Percentiles rank a stretch among this genome's conserved stretches.
These are phyloP conservation scores for Polylopha cassiicola DNA, from an alignment of 2,888 invertebrate genomes.

Conservation along the genomic window DNA sequence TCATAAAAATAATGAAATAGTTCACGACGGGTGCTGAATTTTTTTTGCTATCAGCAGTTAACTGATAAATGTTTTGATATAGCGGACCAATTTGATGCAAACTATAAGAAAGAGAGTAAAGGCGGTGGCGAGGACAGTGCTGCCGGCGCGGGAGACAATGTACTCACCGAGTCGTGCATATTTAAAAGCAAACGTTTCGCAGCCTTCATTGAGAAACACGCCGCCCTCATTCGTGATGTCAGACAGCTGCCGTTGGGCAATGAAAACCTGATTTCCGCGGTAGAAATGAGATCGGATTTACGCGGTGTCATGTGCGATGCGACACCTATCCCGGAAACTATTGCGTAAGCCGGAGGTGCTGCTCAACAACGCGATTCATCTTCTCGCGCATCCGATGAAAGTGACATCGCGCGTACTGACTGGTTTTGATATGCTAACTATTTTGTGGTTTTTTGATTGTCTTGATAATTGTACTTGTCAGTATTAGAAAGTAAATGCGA, in stretches of 20 bases:
- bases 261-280: conserved; percentile 69
- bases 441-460: conserved; percentile 33
- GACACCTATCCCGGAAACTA: conserved; percentile 32
- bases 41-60: too few species aligned
- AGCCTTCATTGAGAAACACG: conserved; percentile 72
- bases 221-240: conserved; percentile 73
- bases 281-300: conserved; percentile 62
- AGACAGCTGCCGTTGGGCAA: conserved; percentile 62
- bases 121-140: conserved; percentile 21
- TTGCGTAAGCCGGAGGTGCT: conserved; percentile 38
- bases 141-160: conserved; percentile 45
- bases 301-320: conserved; percentile 40
- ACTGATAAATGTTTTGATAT: too few species aligned
- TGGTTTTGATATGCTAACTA: conserved; percentile 34
- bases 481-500: conserved; percentile 57
- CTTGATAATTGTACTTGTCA: conserved; percentile 38
- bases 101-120: not conserved
- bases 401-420: conserved; percentile 42
- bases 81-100: not conserved
- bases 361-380: conserved; percentile 32
- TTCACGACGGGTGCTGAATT: too few species aligned
- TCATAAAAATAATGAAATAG: too few species aligned
- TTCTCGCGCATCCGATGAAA: conserved; percentile 51
- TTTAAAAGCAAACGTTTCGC: conserved; percentile 71
- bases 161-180: conserved; percentile 66